These are phyloP conservation scores for Discoglossus pictus DNA, from an alignment of 2,797 vertebrate species.

Conservation along the genomic window DNA sequence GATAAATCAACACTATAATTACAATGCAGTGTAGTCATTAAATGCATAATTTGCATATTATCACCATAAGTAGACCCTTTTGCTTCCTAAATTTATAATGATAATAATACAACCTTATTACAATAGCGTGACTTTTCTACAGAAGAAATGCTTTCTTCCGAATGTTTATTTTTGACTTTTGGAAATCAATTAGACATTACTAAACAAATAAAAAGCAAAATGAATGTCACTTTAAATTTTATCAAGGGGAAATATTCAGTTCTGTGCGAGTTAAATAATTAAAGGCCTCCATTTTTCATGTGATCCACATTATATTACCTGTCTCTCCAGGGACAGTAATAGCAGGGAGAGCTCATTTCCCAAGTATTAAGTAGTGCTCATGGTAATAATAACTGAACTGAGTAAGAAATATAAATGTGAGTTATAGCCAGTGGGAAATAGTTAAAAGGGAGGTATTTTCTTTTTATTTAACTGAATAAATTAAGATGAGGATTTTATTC, in stretches of 20 bases:
- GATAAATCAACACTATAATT: constrained; percentile 2
- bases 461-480: too few relatives aligned
- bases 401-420: too few relatives aligned
- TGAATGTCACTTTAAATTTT: constrained; percentile 3
- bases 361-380: background rate
- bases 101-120: background rate
- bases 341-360: background rate
- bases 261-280: background rate
- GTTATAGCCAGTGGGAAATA: too few relatives aligned
- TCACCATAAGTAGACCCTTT: too few relatives aligned
- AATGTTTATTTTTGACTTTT: background rate
- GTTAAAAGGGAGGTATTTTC: too few relatives aligned
- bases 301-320: constrained; percentile 1
- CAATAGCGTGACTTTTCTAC: background rate
- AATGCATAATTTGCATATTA: too few relatives aligned
- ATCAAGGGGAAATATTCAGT: constrained; percentile 6
- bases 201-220: background rate
- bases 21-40: background rate
- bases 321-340: constrained; percentile 1
- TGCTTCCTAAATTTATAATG: too few relatives aligned
- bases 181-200: background rate
- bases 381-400: too few relatives aligned
- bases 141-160: background rate
- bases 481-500: too few relatives aligned
- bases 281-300: background rate